Evolutionary conservation across 1,140 invertebrate species (phyloP), one percentile per base, ranked within the genome.

Genomic region (Goniozus legneri): DNA sequence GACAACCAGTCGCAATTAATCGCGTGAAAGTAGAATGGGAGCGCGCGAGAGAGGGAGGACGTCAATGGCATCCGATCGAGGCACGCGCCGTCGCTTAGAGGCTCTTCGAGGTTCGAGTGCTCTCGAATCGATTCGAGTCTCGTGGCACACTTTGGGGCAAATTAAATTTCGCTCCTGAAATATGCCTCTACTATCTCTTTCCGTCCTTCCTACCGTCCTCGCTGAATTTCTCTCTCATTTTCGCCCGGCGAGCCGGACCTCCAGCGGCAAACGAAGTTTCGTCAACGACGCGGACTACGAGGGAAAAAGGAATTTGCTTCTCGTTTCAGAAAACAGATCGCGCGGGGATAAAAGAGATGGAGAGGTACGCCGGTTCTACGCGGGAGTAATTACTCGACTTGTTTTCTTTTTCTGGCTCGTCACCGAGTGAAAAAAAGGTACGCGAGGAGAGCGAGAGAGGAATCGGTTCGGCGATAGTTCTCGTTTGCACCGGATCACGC

Each of bases 121-220:
- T 60, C 70, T 73, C 51, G 63, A 72, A 75, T 71, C 64, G 69
- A 73, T 73, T 62, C 67, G 60, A 63, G 64, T 65, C 60, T 60
- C 65, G 64, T 65, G 61, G 63, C 64, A 69, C 61, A 71, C 66
- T 74, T 74, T 56, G 61, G 60, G 52, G 64, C 67, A 71, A 73
- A 74, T 73, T 74, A 69, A 73, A 61, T 72, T 72, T 64, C 61
- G 64, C 62, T 71, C 45, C 67, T 64, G 64, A 65, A 69, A 67
- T 65, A 64, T 65, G 60, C 55, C 37, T 52, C 57, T n/a, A n/a
- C n/a, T n/a, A n/a, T n/a, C 53, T 45, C 37, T 45, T 36, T 20
- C 8, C 31, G n/a, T 15, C 43, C 44, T 47, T 24, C 21, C n/a
- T 44, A 27, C 16, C 37, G 19, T 21, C 14, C 8, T 15, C 4